Evolutionary conservation across 2,888 invertebrate species (phyloP), one percentile per base, ranked within the genome.

Genomic region (Augochlorella aurata): DNA sequence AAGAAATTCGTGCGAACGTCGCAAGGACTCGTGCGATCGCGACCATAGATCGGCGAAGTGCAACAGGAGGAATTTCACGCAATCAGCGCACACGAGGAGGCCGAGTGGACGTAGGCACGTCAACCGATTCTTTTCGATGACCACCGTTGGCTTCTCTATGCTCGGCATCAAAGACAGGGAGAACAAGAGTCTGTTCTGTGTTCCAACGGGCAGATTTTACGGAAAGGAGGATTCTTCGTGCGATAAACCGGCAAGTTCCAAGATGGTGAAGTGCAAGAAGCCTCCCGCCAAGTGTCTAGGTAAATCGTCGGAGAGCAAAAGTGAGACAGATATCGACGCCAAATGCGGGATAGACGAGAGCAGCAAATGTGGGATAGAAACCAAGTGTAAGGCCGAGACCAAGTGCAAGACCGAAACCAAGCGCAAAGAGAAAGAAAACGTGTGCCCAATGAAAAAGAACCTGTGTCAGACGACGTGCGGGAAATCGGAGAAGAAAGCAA

Each of bases 51-150:
- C 65, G 5, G 14, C 65, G 0, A 82, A 77, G 8, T 78, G 63
- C 14, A 54, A 50, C 24, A 77, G 75, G 18, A 75, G 77, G 12
- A 29, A 45, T 45, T 85, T 74, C n/a, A 84, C 87, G 12, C 68
- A 81, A 4, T 73, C 47, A 8, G 84, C 75, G 16, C 44, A 1
- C 24, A 0, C 10, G 5, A 9, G 16, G 2, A 45, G 18, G 2
- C 0, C 45, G 29, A 16, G 12, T 0, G 0, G 49, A 0, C 0
- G 2, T 18, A 9, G 10, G 1, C 9, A 10, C 18, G 9, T 71
- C 10, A 70, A 72, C 14, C 73, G 70, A 1, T 77, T 38, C 12
- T 71, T 66, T 7, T 82, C 82, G 10, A 0, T 70, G 44, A 67
- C 77, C 3, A 12, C 70, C 0, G 14, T 82, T 5, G 73, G 45